Conservation (phyloP, 2,888 invertebrate genomes). For the Caenorhabditis sp. region DNA sequence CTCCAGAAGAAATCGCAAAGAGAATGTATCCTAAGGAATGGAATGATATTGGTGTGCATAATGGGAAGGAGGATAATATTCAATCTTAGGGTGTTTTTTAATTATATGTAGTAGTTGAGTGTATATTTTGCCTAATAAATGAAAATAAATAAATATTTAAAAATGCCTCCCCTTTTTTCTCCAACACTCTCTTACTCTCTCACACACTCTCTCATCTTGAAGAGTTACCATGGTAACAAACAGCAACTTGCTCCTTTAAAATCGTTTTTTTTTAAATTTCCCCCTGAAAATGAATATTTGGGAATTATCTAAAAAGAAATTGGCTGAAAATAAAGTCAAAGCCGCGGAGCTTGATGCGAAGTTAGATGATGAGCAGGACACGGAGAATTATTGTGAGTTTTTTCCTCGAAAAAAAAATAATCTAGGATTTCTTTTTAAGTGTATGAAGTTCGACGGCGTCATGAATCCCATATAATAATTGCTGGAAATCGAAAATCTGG, state of each 20-base stretch:
- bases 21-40: slow-evolving; percentile 23
- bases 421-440: slow-evolving; percentile 12
- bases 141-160: not conserved
- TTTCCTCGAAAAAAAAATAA: not conserved
- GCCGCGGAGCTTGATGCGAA: slow-evolving; percentile 45
- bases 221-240: slow-evolving; percentile 6
- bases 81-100: slow-evolving; percentile 7
- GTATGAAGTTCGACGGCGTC: slow-evolving; percentile 38
- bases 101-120: slow-evolving; percentile 10
- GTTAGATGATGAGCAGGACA: slow-evolving; percentile 35
- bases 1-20: slow-evolving; percentile 12
- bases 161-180: not conserved
- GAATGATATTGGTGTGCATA: slow-evolving; percentile 17
- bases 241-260: not conserved
- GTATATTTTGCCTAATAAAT: not conserved
- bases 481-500: slow-evolving; percentile 73
- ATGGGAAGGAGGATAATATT: slow-evolving; percentile 31
- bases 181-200: not conserved
- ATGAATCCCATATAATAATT: slow-evolving; percentile 44
- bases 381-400: slow-evolving; percentile 39
- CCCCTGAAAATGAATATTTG: slow-evolving; percentile 50
- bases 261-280: not conserved
- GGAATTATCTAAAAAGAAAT: slow-evolving; percentile 51
- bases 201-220: not conserved
- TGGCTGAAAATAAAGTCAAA: slow-evolving; percentile 45